Evolutionary conservation across 2,113 vertebrate species (phyloP).

Genomic region (Podocnemis expansa): DNA sequence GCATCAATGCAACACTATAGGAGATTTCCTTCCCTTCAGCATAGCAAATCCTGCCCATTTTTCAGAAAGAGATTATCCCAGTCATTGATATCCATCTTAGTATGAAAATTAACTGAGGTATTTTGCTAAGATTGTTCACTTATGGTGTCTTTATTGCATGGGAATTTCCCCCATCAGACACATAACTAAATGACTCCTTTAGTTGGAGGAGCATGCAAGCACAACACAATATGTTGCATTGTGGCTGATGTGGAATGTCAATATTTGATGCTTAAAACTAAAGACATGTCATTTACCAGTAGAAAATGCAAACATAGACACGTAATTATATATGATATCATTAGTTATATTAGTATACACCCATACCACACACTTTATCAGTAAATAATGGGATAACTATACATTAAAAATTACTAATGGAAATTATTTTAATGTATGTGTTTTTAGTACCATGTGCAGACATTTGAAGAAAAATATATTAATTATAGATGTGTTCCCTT

Average conservation of each 20-base stretch:
- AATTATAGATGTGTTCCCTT: background rate
- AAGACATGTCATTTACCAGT: background rate
- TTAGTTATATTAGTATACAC: no score
- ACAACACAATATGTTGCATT: background rate
- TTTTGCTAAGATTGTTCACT: background rate
- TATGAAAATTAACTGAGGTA: background rate
- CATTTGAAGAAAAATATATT: background rate
- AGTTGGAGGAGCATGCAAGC: background rate
- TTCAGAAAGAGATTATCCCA: background rate
- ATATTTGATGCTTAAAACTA: background rate
- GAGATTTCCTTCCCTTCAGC: background rate
- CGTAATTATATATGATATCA: no score
- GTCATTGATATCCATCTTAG: background rate
- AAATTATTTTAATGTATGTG: accelerated
- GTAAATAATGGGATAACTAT: background rate
- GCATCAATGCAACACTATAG: background rate
- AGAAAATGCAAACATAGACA: background rate
- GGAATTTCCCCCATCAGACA: background rate
- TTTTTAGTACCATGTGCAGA: background rate
- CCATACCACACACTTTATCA: background rate
- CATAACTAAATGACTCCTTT: background rate
- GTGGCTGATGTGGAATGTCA: background rate
- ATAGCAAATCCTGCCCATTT: background rate
- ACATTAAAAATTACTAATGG: background rate
- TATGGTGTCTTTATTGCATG: background rate